Percentiles rank a stretch among this genome's conserved stretches.
These are phyloP conservation scores for Cervus canadensis DNA, from an alignment of 2,113 vertebrate genomes.

Conservation along the genomic window DNA sequence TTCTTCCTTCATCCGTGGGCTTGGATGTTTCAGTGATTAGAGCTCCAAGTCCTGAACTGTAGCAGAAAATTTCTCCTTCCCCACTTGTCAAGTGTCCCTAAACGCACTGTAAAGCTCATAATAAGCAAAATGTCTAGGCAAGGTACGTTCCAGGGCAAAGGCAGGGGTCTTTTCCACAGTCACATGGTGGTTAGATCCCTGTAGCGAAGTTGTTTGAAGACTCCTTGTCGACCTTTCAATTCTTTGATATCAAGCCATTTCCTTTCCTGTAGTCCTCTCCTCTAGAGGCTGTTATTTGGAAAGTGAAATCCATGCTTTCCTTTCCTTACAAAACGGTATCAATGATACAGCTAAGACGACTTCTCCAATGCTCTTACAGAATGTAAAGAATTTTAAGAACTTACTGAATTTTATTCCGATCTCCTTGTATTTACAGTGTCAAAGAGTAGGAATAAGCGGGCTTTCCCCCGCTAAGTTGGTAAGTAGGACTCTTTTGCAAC, in stretches of 20 bases:
- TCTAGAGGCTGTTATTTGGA: background rate
- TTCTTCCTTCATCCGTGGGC: background rate
- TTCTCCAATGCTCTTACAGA: background rate
- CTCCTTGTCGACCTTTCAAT: background rate
- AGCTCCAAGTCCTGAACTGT: background rate
- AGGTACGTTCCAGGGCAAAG: background rate
- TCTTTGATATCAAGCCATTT: background rate
- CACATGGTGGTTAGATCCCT: background rate
- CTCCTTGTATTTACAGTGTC: background rate
- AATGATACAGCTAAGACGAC: background rate
- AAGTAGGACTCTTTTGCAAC: background rate
- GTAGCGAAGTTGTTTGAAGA: background rate
- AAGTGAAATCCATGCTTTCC: constrained; percentile 11
- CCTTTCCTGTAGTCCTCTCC: background rate
- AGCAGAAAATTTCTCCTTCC: background rate
- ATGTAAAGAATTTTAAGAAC: background rate
- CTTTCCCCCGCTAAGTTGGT: background rate
- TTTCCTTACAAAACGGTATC: background rate
- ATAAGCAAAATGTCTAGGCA: background rate
- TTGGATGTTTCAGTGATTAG: background rate
- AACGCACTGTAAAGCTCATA: background rate
- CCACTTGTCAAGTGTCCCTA: background rate
- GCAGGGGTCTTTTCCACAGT: background rate
- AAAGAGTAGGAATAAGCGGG: background rate
- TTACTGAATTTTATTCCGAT: background rate